Evolutionary conservation across 1,140 invertebrate species (phyloP).

Genomic region (Diploscapter pachys): DNA sequence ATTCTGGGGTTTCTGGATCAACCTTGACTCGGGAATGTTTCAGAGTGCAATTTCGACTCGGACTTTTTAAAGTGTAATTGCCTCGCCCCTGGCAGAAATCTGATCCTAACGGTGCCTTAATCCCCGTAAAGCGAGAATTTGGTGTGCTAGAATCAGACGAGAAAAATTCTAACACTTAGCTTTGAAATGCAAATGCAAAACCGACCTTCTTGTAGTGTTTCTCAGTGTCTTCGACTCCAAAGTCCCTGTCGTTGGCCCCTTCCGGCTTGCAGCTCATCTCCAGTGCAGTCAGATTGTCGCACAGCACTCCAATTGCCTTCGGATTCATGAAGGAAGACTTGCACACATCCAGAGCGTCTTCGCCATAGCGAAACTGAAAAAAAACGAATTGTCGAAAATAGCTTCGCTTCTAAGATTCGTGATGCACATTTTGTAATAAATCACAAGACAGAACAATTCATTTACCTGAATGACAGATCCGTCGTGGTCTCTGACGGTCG

Average conservation of each 20-base stretch:
- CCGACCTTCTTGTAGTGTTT: slow-evolving; percentile 29
- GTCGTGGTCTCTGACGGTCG: slow-evolving; percentile 90
- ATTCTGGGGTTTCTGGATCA: too few species aligned
- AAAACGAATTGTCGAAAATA: slow-evolving; percentile 19
- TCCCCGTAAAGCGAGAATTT: too few species aligned
- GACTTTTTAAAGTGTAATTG: too few species aligned
- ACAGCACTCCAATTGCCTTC: slow-evolving; percentile 76
- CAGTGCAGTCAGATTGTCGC: slow-evolving; percentile 68
- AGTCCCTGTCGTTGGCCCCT: slow-evolving; percentile 51
- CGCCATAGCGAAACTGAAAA: slow-evolving; percentile 82
- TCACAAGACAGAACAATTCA: not conserved
- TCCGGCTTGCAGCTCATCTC: slow-evolving; percentile 65
- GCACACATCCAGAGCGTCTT: slow-evolving; percentile 89
- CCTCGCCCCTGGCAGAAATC: too few species aligned
- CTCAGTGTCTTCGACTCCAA: slow-evolving; percentile 21
- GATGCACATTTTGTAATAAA: not conserved
- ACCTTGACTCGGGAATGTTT: too few species aligned
- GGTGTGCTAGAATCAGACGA: too few species aligned
- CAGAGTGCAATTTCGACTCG: too few species aligned
- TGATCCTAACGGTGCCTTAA: too few species aligned
- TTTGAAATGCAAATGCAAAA: too few species aligned
- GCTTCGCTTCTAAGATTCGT: slow-evolving; percentile 6
- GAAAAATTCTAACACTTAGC: too few species aligned
- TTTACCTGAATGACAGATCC: slow-evolving; percentile 80
- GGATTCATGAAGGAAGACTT: slow-evolving; percentile 79